Evolutionary conservation across 1,140 invertebrate species (phyloP).

Genomic region (Drosophila sp.): DNA sequence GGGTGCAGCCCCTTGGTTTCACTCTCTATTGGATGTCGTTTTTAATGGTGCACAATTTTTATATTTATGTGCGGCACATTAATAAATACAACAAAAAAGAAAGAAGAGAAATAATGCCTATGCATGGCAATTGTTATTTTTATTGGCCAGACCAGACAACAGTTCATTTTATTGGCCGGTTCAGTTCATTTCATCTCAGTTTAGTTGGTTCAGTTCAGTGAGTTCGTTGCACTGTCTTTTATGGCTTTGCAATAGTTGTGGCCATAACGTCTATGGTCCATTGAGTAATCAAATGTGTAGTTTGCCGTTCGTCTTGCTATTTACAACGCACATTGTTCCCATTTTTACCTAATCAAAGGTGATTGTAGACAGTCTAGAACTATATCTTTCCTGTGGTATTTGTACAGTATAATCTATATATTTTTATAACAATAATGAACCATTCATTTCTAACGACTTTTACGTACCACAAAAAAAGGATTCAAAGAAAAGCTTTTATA

Average conservation of each 20-base stretch:
- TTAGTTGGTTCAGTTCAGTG: conserved; percentile 1
- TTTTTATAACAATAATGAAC: background rate
- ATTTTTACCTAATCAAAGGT: background rate
- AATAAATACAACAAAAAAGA: conserved; percentile 42
- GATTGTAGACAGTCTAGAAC: background rate
- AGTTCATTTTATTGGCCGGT: background rate
- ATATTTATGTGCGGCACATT: conserved; percentile 60
- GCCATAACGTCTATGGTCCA: conserved; percentile 13
- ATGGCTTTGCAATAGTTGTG: conserved; percentile 56
- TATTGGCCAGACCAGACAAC: conserved; percentile 40
- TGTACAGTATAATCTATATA: background rate
- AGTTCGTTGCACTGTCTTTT: conserved; percentile 57
- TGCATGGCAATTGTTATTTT: conserved; percentile 62
- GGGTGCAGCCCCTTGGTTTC: background rate
- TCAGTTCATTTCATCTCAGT: conserved; percentile 8
- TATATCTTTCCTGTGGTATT: background rate
- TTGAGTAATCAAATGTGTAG: conserved; percentile 28
- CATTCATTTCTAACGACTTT: too few species aligned
- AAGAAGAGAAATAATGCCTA: conserved; percentile 37
- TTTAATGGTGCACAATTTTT: conserved; percentile 49
- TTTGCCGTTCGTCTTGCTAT: conserved; percentile 7
- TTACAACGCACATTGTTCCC: background rate
- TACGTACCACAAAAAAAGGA: background rate
- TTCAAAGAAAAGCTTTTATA: background rate
- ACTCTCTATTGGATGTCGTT: background rate